These are phyloP conservation scores for Lysandra bellargus DNA, from an alignment of 2,888 invertebrate species.

Conservation along the genomic window DNA sequence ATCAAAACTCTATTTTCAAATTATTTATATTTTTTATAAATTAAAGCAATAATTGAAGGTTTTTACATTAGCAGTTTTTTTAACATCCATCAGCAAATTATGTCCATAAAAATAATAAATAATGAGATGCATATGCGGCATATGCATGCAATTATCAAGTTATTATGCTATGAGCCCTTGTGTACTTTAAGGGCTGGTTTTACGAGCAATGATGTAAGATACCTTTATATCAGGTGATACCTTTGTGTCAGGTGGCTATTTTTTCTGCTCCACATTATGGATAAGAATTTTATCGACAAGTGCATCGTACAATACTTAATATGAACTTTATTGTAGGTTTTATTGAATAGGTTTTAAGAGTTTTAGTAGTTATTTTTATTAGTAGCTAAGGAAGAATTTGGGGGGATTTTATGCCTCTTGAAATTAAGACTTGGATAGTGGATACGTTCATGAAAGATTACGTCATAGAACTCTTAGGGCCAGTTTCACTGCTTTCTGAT, in stretches of 20 bases:
- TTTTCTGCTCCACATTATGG: slow-evolving; percentile 51
- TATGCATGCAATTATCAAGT: slow-evolving; percentile 28
- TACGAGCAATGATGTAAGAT: slow-evolving; percentile 57
- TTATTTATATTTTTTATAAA: neutral
- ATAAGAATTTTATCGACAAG: slow-evolving; percentile 8
- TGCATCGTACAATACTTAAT: neutral
- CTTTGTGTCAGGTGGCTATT: slow-evolving; percentile 45
- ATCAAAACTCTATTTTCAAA: neutral
- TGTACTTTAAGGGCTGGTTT: slow-evolving; percentile 45
- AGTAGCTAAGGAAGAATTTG: neutral
- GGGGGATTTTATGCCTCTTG: too few relatives aligned
- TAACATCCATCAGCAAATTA: neutral
- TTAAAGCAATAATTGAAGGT: neutral
- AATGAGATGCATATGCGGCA: slow-evolving; percentile 29
- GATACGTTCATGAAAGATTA: too few relatives aligned
- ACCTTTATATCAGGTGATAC: slow-evolving; percentile 62
- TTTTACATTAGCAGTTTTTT: neutral
- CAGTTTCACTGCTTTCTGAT: too few relatives aligned
- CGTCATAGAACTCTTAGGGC: too few relatives aligned
- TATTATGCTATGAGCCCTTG: slow-evolving; percentile 40
- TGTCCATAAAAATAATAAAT: slow-evolving; percentile 1
- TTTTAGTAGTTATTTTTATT: neutral
- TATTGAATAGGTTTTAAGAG: neutral
- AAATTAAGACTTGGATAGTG: too few relatives aligned
- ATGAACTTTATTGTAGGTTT: slow-evolving; percentile 3